Base-by-base conservation (phyloP, 2,888 invertebrate species). In the Aplocera efformata region DNA sequence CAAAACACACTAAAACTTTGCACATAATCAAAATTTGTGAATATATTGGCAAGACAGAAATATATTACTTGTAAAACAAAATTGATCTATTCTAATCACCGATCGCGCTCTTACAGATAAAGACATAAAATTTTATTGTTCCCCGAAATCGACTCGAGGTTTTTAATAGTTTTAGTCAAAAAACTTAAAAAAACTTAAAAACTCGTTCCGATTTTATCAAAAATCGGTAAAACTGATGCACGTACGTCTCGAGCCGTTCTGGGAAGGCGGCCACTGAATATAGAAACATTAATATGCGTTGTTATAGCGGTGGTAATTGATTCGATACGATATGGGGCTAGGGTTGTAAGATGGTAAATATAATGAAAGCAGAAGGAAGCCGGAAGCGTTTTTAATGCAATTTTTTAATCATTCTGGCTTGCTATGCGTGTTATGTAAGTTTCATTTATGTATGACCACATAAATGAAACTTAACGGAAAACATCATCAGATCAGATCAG, bases 121-220 rank as follows among this genome's bases (percentile, higher is more conserved):
- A 73, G 74, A 66, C 69, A 74, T 74, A 72, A 74, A 72, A 74
- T 74, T 74, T 74, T 73, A 74, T 67, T 56, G 57, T 67, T 65
- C 65, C 44, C 46, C 53, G 68, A 69, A 45, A 59, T 58, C 55
- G 45, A 50, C 52, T 48, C 47, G 42, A 51, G 45, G 49, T 56
- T 63, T 60, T 63, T 61, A 55, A 60, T 56, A 46, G 42, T 52
- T 53, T 44, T 43, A 53, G 37, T 52, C 42, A 55, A 60, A 54
- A 51, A 53, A 58, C 37, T 53, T 54, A 53, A 55, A 60, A 54
- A 51, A 53, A 58, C 37, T 53, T 54, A 53, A 55, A 60, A 56
- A 56, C 61, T 51, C 36, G 62, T 61, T 58, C 54, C 60, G 66
- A 64, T 58, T 63, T 64, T 67, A 58, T 67, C 67, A 71, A 69